phyloP scores from a whole-genome alignment of 2,888 invertebrate genomes.

The Pterostichus madidus region DNA sequence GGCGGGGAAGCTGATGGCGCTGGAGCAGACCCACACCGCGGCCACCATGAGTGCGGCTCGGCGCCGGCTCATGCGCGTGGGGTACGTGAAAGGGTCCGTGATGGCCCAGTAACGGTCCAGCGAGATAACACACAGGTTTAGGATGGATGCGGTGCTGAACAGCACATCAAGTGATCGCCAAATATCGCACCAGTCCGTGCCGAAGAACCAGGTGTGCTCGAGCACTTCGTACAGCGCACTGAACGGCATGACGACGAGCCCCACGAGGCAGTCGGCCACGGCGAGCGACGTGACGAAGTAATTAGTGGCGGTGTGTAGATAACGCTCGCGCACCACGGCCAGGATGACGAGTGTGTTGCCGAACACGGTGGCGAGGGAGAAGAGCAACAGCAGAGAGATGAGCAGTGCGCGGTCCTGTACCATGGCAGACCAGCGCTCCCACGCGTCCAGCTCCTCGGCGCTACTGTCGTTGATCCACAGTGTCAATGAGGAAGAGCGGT shows the following conservation, averaged over 20 bases:
- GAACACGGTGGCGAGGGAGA: constrained; percentile 95
- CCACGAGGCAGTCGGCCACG: constrained; percentile 97
- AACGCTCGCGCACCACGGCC: constrained; percentile 95
- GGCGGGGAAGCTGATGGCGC: constrained; percentile 98
- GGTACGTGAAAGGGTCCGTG: constrained; percentile 98
- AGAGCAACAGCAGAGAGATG: constrained; percentile 89
- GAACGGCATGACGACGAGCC: constrained; percentile 98
- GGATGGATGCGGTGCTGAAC: constrained; percentile 97
- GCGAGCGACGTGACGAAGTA: constrained; percentile 98
- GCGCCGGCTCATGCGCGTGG: constrained; percentile 94
- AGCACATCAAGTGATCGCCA: constrained; percentile 98
- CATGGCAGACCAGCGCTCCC: constrained; percentile 78
- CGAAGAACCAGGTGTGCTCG: constrained; percentile 96
- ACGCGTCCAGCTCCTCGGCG: constrained; percentile 74
- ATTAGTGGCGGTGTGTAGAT: constrained; percentile 97
- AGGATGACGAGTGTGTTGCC: constrained; percentile 97
- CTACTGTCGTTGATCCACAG: constrained; percentile 3
- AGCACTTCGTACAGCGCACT: constrained; percentile 93
- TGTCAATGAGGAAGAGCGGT: constrained; percentile 29
- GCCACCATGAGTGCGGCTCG: constrained; percentile 93
- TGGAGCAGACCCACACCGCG: constrained; percentile 97
- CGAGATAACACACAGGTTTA: constrained; percentile 98
- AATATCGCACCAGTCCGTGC: constrained; percentile 97
- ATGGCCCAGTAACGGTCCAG: constrained; percentile 99
- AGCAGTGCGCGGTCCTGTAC: constrained; percentile 87